Evolutionary conservation across 1,140 invertebrate species (phyloP).

Genomic region (Cecropterus lyciades): DNA sequence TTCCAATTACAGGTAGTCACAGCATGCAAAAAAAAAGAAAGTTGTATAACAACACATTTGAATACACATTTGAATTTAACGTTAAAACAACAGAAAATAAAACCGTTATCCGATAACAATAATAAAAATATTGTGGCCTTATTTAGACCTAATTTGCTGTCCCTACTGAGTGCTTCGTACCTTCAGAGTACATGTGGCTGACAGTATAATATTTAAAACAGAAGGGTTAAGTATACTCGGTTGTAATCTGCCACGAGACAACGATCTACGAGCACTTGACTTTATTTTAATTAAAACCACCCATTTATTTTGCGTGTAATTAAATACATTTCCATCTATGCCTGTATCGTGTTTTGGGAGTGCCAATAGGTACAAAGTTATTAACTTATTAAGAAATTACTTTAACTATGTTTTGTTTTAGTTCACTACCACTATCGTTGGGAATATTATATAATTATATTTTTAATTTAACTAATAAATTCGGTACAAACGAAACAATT

Average conservation of each 20-base stretch:
- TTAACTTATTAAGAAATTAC: constrained; percentile 44
- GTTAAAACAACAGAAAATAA: no score
- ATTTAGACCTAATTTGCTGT: constrained; percentile 24
- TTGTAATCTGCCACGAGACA: constrained; percentile 55
- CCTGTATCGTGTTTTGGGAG: constrained; percentile 23
- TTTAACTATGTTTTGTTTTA: no score
- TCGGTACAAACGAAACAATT: no score
- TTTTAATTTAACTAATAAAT: no score
- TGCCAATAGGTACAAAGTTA: constrained; percentile 29
- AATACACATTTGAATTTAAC: no score
- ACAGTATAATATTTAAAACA: constrained; percentile 54
- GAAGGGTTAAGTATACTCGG: constrained; percentile 60
- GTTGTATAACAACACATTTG: no score
- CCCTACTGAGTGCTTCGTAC: constrained; percentile 30
- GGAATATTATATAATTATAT: no score
- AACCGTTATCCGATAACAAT: no score
- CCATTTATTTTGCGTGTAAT: constrained; percentile 49
- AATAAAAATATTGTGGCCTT: neutral
- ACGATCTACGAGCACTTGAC: constrained; percentile 46
- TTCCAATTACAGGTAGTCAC: no score
- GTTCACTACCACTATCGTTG: no score
- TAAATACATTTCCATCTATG: constrained; percentile 7
- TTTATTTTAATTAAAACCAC: constrained; percentile 60
- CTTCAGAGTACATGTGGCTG: constrained; percentile 48
- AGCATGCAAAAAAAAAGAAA: no score